These are phyloP conservation scores for Nannospalax galili DNA, from an alignment of 2,113 vertebrate species.

Conservation along the genomic window DNA sequence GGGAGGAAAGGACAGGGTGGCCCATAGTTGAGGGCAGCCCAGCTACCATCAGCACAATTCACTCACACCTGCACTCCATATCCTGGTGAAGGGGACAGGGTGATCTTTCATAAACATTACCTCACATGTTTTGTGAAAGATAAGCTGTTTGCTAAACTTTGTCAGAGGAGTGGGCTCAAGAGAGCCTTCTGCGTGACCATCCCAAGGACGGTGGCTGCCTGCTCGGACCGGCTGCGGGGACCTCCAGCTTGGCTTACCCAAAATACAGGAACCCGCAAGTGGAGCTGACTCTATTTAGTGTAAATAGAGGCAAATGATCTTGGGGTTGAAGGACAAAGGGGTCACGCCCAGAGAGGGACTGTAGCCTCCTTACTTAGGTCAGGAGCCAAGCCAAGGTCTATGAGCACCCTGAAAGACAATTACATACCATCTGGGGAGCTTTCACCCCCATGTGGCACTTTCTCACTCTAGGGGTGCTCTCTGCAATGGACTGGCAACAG, in stretches of 20 bases:
- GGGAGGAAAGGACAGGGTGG: not conserved
- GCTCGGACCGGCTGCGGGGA: constrained; percentile 83
- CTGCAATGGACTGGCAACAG: not conserved
- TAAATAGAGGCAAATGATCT: constrained; percentile 84
- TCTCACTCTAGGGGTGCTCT: not conserved
- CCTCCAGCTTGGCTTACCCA: constrained; percentile 76
- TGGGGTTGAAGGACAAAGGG: constrained; percentile 81
- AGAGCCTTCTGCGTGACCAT: constrained; percentile 75
- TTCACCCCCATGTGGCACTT: not conserved
- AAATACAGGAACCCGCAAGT: constrained; percentile 81
- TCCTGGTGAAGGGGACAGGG: constrained; percentile 62
- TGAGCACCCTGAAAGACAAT: not conserved
- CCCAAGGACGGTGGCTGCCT: constrained; percentile 73
- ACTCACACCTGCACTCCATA: constrained; percentile 69
- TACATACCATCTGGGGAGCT: not conserved
- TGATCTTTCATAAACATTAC: constrained; percentile 85
- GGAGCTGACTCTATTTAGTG: constrained; percentile 86
- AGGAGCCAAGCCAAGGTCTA: not conserved
- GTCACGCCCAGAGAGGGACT: constrained; percentile 51
- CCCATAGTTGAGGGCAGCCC: not conserved
- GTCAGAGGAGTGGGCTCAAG: constrained; percentile 74
- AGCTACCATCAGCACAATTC: constrained; percentile 51
- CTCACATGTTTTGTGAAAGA: constrained; percentile 80
- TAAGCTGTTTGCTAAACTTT: constrained; percentile 88
- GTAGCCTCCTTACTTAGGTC: not conserved